Conservation (phyloP, 35 echinoderm and acorn worm genomes). For the Holothuria glaberrima region DNA sequence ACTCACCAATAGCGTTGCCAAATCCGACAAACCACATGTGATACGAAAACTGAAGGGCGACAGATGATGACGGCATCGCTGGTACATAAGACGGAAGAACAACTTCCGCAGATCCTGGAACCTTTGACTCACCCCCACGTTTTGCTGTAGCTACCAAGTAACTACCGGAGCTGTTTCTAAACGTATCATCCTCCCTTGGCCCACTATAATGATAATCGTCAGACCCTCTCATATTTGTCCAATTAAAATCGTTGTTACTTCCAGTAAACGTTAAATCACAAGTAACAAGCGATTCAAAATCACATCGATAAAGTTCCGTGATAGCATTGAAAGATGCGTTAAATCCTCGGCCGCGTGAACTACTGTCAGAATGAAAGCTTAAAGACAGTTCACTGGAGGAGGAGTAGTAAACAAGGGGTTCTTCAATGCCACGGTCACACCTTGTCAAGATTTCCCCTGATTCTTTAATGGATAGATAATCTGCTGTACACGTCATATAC, state of each 20-base stretch:
- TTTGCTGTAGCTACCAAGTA: slow-evolving; percentile 13
- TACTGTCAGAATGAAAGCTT: slow-evolving; percentile 13
- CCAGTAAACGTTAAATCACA: not conserved
- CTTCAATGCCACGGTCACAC: slow-evolving; percentile 31
- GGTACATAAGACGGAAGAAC: slow-evolving; percentile 7
- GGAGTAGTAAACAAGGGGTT: not conserved
- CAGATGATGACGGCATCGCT: not conserved
- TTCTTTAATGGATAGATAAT: slow-evolving; percentile 6
- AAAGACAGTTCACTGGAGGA: not conserved
- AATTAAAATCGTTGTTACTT: not conserved
- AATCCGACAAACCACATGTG: slow-evolving; percentile 52
- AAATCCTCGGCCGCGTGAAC: slow-evolving; percentile 19
- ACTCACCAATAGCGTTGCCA: not conserved
- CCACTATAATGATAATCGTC: slow-evolving; percentile 44
- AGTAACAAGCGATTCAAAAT: slow-evolving; percentile 15
- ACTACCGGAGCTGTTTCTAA: not conserved
- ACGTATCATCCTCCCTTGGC: slow-evolving; percentile 19
- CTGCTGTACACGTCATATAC: slow-evolving; percentile 8
- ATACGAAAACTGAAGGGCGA: slow-evolving; percentile 28
- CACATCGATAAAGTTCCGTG: not conserved
- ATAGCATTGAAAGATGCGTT: slow-evolving; percentile 42
- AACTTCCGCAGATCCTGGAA: not conserved
- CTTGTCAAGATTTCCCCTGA: not conserved
- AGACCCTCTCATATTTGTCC: slow-evolving; percentile 3
- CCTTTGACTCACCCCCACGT: not conserved